These are phyloP conservation scores for Seira ritae DNA, from an alignment of 2,888 invertebrate species.

Conservation along the genomic window DNA sequence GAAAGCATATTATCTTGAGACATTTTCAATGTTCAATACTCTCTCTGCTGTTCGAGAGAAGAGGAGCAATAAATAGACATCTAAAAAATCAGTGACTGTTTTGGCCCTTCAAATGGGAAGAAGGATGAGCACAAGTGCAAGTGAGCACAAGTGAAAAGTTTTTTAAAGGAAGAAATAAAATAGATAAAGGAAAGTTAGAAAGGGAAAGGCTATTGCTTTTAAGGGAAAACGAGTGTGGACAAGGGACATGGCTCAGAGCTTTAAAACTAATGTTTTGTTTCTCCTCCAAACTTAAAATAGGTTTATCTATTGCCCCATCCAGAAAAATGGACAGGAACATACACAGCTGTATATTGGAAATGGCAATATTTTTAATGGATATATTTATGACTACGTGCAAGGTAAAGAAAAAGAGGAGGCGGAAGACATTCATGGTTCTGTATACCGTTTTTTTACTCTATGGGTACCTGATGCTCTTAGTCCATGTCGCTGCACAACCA, in stretches of 20 bases:
- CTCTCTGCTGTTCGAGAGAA: too few relatives aligned
- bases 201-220: too few relatives aligned
- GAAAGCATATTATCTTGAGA: too few relatives aligned
- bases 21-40: too few relatives aligned
- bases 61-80: conserved; percentile 38
- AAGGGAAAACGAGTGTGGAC: background rate
- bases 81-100: conserved; percentile 17
- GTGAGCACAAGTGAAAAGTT: conserved; percentile 28
- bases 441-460: background rate
- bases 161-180: conserved; percentile 2
- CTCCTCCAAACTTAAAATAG: too few relatives aligned
- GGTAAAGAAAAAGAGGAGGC: conserved; percentile 21
- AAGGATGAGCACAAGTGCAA: conserved; percentile 33
- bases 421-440: conserved; percentile 29
- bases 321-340: conserved; percentile 51
- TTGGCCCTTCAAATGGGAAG: background rate
- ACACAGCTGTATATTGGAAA: conserved; percentile 23
- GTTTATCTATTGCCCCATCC: conserved; percentile 34
- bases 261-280: conserved; percentile 36
- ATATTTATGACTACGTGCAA: background rate
- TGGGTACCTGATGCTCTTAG: conserved; percentile 36
- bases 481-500: background rate
- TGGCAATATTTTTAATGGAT: conserved; percentile 54
- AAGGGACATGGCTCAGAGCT: conserved; percentile 30
- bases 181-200: background rate